These are phyloP conservation scores for Neolamprologus cancellatus DNA, from an alignment of 2,113 vertebrate species.

Conservation along the genomic window DNA sequence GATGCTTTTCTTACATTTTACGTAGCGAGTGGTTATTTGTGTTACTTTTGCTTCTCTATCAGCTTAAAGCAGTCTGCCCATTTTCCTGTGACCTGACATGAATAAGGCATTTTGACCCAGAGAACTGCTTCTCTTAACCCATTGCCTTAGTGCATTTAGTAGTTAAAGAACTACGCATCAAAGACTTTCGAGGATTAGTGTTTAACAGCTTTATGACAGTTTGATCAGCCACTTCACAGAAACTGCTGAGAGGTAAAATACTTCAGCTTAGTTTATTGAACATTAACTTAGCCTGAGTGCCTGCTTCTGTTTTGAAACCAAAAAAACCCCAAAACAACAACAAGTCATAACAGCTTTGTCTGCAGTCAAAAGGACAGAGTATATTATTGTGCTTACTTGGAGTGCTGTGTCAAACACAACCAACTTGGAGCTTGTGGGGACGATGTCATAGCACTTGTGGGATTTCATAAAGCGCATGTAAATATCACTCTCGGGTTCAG, in stretches of 20 bases:
- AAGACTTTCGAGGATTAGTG: constrained; percentile 51
- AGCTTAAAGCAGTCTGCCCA: neutral
- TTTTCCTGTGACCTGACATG: neutral
- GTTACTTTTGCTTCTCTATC: neutral
- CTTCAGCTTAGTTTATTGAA: neutral
- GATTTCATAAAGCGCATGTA: constrained; percentile 98
- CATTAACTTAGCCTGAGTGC: constrained; percentile 25
- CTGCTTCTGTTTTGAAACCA: neutral
- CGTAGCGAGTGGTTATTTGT: neutral
- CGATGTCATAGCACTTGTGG: constrained; percentile 98
- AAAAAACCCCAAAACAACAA: neutral
- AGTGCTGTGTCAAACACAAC: constrained; percentile 98
- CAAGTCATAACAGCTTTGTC: neutral
- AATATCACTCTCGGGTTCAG: constrained; percentile 91
- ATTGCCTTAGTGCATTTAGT: neutral
- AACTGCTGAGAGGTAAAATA: neutral
- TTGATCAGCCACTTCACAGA: constrained; percentile 2
- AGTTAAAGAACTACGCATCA: constrained; percentile 48
- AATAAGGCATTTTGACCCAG: neutral
- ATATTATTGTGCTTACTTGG: constrained; percentile 75
- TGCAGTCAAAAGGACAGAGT: neutral
- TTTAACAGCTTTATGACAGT: constrained; percentile 58
- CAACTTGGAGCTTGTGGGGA: constrained; percentile 97
- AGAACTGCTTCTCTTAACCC: neutral
- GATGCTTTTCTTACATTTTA: neutral